Conservation (phyloP, 2,888 invertebrate species). For the Idaea biselata region DNA sequence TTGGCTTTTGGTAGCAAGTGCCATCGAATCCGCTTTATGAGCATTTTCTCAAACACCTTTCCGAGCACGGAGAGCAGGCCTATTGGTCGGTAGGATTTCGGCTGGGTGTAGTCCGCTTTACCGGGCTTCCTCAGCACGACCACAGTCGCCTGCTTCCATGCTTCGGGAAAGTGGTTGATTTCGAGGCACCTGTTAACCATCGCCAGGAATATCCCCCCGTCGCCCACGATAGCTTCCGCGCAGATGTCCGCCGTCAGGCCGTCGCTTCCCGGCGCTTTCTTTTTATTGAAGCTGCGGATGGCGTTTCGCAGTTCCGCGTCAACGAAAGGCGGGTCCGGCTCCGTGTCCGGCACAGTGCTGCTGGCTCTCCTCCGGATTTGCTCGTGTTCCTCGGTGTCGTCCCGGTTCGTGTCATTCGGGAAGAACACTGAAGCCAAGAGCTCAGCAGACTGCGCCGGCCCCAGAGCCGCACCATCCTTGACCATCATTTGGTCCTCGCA, state of each 20-base stretch:
- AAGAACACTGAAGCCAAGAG: constrained; percentile 15
- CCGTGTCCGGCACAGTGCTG: background rate
- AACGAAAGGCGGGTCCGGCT: constrained; percentile 24
- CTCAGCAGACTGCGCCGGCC: constrained; percentile 6
- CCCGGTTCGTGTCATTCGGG: constrained; percentile 5
- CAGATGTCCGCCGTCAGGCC: constrained; percentile 33
- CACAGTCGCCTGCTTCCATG: constrained; percentile 26
- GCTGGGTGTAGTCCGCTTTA: constrained; percentile 20
- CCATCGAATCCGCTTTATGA: background rate
- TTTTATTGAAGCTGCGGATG: constrained; percentile 18
- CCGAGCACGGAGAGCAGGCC: constrained; percentile 27
- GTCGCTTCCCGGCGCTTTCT: constrained; percentile 29
- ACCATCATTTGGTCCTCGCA: constrained; percentile 10
- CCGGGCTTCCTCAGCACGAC: constrained; percentile 26
- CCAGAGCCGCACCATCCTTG: background rate
- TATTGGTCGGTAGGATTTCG: too few species aligned
- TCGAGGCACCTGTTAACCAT: constrained; percentile 23
- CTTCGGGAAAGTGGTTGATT: constrained; percentile 16
- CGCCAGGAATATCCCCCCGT: constrained; percentile 16
- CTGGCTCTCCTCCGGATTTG: constrained; percentile 9
- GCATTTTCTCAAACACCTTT: constrained; percentile 14
- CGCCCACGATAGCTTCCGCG: constrained; percentile 9
- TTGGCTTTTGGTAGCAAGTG: background rate
- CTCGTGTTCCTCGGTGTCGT: constrained; percentile 14
- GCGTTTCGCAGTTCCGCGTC: constrained; percentile 12